Conservation (phyloP, 2,888 invertebrate species). For the Drosophila subquinaria region DNA sequence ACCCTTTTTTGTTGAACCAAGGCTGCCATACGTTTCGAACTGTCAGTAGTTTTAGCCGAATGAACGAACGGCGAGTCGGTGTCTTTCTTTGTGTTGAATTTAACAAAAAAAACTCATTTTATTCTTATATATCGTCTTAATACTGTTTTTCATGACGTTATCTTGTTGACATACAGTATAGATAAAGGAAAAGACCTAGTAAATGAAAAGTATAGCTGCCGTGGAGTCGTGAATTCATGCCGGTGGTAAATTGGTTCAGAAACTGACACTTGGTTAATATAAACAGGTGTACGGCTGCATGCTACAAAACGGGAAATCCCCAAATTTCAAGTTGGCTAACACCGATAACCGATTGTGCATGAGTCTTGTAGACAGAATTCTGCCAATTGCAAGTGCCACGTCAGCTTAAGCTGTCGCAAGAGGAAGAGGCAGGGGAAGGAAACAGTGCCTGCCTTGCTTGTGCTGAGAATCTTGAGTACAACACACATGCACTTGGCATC, state of each 20-base stretch:
- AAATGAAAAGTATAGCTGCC: neutral
- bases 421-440: conserved; percentile 2
- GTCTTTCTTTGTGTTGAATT: neutral
- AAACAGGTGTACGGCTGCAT: neutral
- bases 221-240: neutral
- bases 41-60: too few species aligned
- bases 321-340: neutral
- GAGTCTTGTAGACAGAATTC: neutral
- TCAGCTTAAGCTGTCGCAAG: conserved; percentile 7
- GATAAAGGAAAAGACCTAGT: neutral
- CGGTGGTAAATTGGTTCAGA: neutral
- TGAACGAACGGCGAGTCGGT: too few species aligned
- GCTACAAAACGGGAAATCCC: conserved; percentile 28
- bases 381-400: conserved; percentile 14
- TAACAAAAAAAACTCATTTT: neutral
- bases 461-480: neutral
- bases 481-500: neutral
- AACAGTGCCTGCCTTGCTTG: neutral
- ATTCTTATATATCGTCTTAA: neutral
- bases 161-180: neutral
- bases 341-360: neutral
- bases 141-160: neutral
- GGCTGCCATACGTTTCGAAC: too few species aligned
- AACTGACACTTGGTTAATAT: neutral
- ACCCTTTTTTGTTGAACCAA: too few species aligned